Conservation (phyloP, 2,113 vertebrate genomes). For the Tragelaphus imberbis region DNA sequence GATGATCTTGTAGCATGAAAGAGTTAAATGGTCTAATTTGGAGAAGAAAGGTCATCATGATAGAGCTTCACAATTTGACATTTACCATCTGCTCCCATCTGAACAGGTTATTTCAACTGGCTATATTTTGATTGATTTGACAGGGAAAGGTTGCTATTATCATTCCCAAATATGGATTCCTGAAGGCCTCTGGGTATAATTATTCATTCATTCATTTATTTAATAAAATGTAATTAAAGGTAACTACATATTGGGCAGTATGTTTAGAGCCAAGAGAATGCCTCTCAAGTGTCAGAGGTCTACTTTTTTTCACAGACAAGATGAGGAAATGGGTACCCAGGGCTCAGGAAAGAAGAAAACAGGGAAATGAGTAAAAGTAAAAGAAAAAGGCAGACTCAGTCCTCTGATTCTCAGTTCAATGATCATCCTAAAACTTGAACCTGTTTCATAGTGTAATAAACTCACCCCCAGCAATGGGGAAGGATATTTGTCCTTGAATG, state of each 20-base stretch:
- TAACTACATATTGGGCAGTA: background rate
- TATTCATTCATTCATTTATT: background rate
- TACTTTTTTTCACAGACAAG: background rate
- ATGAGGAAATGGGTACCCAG: background rate
- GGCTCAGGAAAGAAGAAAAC: background rate
- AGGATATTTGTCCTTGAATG: background rate
- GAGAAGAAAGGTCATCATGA: background rate
- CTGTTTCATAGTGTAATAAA: background rate
- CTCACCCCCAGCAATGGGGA: background rate
- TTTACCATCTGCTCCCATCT: background rate
- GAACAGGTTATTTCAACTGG: background rate
- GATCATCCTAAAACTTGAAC: background rate
- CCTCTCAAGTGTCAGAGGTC: background rate
- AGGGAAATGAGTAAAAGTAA: background rate
- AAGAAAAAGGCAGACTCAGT: background rate
- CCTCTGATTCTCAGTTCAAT: background rate
- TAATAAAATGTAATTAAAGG: background rate
- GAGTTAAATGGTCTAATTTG: background rate
- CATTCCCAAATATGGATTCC: background rate
- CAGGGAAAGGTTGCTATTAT: background rate
- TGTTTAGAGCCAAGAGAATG: background rate
- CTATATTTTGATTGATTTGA: conserved; percentile 3
- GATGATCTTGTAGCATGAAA: background rate
- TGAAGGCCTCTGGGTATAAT: background rate
- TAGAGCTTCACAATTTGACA: background rate